phyloP scores from a whole-genome alignment of 2,888 invertebrate species.

The Apamea sordens region DNA sequence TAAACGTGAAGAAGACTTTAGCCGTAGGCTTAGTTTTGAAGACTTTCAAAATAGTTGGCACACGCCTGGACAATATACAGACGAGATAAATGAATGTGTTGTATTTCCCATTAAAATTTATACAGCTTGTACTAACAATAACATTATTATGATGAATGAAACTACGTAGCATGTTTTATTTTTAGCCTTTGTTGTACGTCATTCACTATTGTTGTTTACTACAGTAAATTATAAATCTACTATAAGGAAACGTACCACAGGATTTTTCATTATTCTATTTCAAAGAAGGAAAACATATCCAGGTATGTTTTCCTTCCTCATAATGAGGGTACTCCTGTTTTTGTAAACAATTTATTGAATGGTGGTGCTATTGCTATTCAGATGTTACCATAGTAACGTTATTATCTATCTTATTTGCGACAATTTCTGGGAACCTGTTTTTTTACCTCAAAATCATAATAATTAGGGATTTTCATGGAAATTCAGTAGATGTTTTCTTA shows the following conservation, averaged over 20 bases:
- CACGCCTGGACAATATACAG: background rate
- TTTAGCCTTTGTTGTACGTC: background rate
- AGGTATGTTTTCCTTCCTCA: background rate
- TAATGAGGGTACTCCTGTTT: background rate
- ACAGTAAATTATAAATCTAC: background rate
- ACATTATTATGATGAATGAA: constrained; percentile 14
- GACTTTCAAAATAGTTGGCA: background rate
- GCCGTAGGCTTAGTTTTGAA: background rate
- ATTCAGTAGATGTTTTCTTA: background rate
- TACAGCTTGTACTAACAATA: background rate
- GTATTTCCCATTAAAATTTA: background rate
- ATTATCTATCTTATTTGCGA: constrained; percentile 1
- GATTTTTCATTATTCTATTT: background rate
- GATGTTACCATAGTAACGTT: background rate
- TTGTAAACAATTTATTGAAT: background rate
- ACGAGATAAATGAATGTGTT: background rate
- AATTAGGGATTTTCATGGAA: constrained; percentile 10
- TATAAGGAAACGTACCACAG: background rate
- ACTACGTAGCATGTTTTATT: background rate
- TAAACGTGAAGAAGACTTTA: background rate
- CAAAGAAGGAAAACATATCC: background rate
- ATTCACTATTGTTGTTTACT: constrained; percentile 3
- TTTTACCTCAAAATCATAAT: background rate
- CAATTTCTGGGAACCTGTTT: constrained; percentile 16
- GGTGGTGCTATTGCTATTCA: background rate